Base-by-base conservation (phyloP, 2,888 invertebrate genomes). In the Drosophila antonietae region DNA sequence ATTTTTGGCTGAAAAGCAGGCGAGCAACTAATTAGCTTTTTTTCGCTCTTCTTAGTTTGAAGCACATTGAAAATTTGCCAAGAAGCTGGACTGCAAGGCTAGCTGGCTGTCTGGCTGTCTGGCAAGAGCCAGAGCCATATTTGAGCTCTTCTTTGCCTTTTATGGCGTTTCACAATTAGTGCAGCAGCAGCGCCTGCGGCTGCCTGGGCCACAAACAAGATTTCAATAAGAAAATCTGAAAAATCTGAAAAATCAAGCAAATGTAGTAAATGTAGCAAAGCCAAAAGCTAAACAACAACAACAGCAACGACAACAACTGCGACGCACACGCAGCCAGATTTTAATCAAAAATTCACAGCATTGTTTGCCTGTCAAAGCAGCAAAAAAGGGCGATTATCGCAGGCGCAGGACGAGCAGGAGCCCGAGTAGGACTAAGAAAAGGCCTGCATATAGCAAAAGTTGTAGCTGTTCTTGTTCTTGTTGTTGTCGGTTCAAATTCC, bases 331-430 rank as follows among this genome's bases (percentile, higher is more conserved):
- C 82, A 81, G 80, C 62, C 84, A 82, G 90, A 90, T 90, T 90
- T 84, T 90, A 90, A 90, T 90, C 90, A 89, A 90, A 89, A 90
- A 90, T 90, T 90, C 90, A 90, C 90, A 90, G 90, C 90, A 90
- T 90, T 90, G 90, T 90, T 90, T 90, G 88, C 81, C 90, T 89
- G 90, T 90, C 89, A 90, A 89, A 84, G 49, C 81, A 79, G 78
- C 69, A 57, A 71, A 67, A 74, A 67, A 73, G 80, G 65, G 76
- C 90, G 89, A 90, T 90, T 90, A 90, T 90, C 83, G 81, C 74
- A 74, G 76, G 85, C 87, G 74, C 78, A 87, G 84, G 85, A 79
- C 81, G 67, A 28, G 20, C 65, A 39, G 59, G 74, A 76, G 79
- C 58, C 57, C 64, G 69, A 79, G 72, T 64, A 65, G 61, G 68